phyloP scores from a whole-genome alignment of 1,140 invertebrate species.

The Brachionus manjavacas region DNA sequence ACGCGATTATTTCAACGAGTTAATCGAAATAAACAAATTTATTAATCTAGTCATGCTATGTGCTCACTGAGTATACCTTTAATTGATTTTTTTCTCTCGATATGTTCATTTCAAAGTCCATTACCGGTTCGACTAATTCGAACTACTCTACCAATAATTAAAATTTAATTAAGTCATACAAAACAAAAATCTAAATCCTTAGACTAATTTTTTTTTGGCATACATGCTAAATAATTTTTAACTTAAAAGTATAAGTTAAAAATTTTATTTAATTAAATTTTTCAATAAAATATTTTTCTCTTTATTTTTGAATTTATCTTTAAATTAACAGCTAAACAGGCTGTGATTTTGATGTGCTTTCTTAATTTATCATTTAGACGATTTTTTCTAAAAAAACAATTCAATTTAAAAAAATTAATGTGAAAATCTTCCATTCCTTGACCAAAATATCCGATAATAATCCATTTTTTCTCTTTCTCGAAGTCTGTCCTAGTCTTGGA shows the following conservation, averaged over 20 bases:
- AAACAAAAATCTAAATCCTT: background rate
- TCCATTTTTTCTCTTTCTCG: too few relatives aligned
- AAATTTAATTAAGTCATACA: background rate
- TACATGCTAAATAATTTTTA: background rate
- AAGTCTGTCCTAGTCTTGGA: too few relatives aligned
- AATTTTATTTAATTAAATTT: background rate
- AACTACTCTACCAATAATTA: background rate
- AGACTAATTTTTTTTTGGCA: too few relatives aligned
- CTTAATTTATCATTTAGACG: too few relatives aligned
- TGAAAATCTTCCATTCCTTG: too few relatives aligned
- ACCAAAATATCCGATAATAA: too few relatives aligned
- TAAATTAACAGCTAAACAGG: background rate
- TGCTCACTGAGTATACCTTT: background rate
- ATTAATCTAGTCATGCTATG: background rate
- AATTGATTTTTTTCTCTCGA: slow-evolving; percentile 4
- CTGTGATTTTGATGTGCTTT: too few relatives aligned
- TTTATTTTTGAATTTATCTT: too few relatives aligned
- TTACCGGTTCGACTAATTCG: background rate
- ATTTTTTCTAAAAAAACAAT: too few relatives aligned
- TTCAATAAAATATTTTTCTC: too few relatives aligned
- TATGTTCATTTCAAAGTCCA: background rate
- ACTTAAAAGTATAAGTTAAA: background rate
- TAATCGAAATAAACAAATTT: slow-evolving; percentile 6
- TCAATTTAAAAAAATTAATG: too few relatives aligned
- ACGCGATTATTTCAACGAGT: slow-evolving; percentile 1